A percentile compares a stretch with the other conserved stretches of the same genome.
Evolutionary conservation across 2,113 vertebrate genomes (phyloP).

Genomic region (Chascanopsetta lugubris): DNA sequence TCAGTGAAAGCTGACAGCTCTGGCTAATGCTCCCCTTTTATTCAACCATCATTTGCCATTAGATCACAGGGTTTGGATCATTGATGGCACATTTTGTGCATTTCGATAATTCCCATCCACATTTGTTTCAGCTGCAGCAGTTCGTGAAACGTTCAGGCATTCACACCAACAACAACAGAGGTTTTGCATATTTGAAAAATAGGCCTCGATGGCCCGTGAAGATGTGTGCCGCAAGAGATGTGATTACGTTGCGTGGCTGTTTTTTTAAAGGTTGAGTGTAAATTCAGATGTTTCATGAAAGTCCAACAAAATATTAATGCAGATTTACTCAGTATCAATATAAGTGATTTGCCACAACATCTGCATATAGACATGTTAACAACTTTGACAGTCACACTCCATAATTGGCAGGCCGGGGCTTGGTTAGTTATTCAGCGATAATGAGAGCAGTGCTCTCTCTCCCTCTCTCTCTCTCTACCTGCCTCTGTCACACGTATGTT

Average conservation of each 20-base stretch:
- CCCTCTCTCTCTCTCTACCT: background rate
- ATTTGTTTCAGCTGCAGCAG: constrained; percentile 11
- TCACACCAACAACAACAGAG: background rate
- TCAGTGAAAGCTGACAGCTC: constrained; percentile 67
- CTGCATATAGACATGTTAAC: constrained; percentile 57
- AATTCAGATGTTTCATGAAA: constrained; percentile 29
- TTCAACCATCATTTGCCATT: constrained; percentile 64
- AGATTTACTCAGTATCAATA: constrained; percentile 24
- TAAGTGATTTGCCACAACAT: constrained; percentile 62
- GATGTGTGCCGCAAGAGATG: background rate
- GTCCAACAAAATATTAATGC: constrained; percentile 27
- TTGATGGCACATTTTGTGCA: constrained; percentile 16
- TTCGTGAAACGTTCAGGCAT: constrained; percentile 21
- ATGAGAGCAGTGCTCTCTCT: constrained; percentile 53
- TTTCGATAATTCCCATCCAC: constrained; percentile 30
- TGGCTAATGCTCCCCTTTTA: constrained; percentile 69
- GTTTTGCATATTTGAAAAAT: constrained; percentile 31
- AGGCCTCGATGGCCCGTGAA: constrained; percentile 12
- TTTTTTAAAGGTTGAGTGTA: constrained; percentile 16
- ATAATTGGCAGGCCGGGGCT: constrained; percentile 63
- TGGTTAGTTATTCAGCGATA: constrained; percentile 74
- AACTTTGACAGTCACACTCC: constrained; percentile 69
- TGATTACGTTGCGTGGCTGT: constrained; percentile 16
- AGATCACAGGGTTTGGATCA: constrained; percentile 51
- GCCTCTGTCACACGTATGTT: background rate